Base-by-base conservation (phyloP, 1,140 invertebrate species). In the Dendrolimus kikuchii region DNA sequence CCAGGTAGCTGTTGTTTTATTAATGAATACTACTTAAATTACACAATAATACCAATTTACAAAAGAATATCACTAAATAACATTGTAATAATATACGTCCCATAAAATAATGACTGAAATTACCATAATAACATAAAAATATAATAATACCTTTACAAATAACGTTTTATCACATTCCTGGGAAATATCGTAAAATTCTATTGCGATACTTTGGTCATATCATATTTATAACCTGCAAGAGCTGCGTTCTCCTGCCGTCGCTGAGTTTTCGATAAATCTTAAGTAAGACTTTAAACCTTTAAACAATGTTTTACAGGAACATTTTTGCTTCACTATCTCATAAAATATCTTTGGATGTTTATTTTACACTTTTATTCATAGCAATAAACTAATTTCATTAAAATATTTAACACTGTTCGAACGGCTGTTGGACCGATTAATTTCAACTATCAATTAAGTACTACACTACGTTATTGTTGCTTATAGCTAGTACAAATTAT, bases 61-160 rank as follows among this genome's bases (percentile, higher is more conserved):
- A 77, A 68, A 56, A 65, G 55, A 36, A 53, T 60, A 66, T 61
- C 52, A 68, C 51, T 58, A 62, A 62, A 68, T 59, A 70, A 70
- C 50, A 57, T 61, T 60, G 56, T 66, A 72, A 69, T 58, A 66
- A 61, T 65, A 60, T 68, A 67, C 57, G 49, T 67, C 54, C 52
- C 52, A 61, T 74, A 75, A 57, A 72, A 67, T 76, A 70, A 70
- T 76, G 76, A 78, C 75, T 79, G 61, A 61, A 62, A 66, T 66
- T 64, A 69, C 38, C 51, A 57, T 58, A 57, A 58, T 59, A 57
- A 58, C 53, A 67, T 48, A 63, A 57, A 55, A 53, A 56, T 36
- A 46, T 42, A 49, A 51, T 61, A 66, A 66, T 68, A 68, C 51
- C 53, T 66, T 55, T 55, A 55, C 55, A 39, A 68, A 59, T 54